Conservation (phyloP, 2,797 vertebrate species). For the Coluber constrictor region DNA sequence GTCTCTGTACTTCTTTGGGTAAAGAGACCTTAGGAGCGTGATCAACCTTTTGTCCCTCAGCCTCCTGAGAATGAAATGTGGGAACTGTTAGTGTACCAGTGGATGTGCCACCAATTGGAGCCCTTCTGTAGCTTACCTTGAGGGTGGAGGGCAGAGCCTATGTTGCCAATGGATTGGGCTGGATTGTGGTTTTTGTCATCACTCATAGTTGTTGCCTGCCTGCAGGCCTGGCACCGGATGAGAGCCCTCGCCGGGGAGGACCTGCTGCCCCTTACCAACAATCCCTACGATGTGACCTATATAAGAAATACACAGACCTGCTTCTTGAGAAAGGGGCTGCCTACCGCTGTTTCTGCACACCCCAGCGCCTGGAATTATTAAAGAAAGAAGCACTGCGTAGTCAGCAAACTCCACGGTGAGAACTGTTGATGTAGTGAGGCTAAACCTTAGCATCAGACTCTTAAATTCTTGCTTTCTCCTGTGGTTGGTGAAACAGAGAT, state of each 20-base stretch:
- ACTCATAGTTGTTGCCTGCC: background rate
- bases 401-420: conserved; percentile 83
- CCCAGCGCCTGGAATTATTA: conserved; percentile 84
- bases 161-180: background rate
- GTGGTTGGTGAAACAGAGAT: background rate
- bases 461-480: background rate
- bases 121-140: background rate
- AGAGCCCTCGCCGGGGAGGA: conserved; percentile 84
- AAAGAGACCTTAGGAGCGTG: background rate
- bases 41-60: background rate
- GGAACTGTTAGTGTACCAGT: background rate
- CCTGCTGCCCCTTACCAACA: conserved; percentile 83
- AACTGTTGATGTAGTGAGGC: background rate
- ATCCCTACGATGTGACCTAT: conserved; percentile 81
- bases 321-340: conserved; percentile 78
- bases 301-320: conserved; percentile 63
- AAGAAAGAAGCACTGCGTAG: conserved; percentile 84
- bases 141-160: background rate
- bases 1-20: background rate
- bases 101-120: background rate
- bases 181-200: background rate
- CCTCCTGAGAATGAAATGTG: background rate
- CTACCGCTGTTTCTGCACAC: conserved; percentile 89
- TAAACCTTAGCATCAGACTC: background rate
- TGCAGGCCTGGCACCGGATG: conserved; percentile 86